Percentiles rank a stretch among this genome's conserved stretches.
Evolutionary conservation across 2,797 vertebrate species (phyloP).

Genomic region (Alfaro cultratus): DNA sequence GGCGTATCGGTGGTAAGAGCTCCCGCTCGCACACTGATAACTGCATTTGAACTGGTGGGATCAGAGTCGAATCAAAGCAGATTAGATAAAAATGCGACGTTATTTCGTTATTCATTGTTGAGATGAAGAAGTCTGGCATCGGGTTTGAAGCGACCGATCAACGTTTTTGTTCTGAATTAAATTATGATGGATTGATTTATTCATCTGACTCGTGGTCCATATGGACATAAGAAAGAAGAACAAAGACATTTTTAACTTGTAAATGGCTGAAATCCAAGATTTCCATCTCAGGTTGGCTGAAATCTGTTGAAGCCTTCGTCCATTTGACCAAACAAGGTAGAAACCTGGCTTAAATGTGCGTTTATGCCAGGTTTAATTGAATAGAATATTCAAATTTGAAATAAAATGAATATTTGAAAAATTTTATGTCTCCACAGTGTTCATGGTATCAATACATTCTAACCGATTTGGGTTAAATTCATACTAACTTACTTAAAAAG

Average conservation of each 20-base stretch:
- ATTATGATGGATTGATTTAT: no score
- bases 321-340: not conserved
- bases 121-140: not conserved
- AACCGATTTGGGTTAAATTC: not conserved
- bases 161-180: no score
- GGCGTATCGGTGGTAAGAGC: slow-evolving; percentile 92
- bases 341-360: not conserved
- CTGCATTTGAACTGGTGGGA: not conserved
- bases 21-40: not conserved
- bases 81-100: not conserved
- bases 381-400: not conserved
- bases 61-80: not conserved
- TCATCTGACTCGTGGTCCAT: no score
- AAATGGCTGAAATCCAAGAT: not conserved
- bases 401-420: not conserved
- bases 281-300: not conserved
- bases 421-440: not conserved
- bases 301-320: not conserved
- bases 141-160: no score
- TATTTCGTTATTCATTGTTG: not conserved
- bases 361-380: not conserved
- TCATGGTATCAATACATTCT: not conserved
- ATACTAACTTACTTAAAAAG: not conserved
- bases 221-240: no score
- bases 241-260: not conserved